Base-by-base conservation (phyloP, 1,140 invertebrate genomes). In the Musca domestica region DNA sequence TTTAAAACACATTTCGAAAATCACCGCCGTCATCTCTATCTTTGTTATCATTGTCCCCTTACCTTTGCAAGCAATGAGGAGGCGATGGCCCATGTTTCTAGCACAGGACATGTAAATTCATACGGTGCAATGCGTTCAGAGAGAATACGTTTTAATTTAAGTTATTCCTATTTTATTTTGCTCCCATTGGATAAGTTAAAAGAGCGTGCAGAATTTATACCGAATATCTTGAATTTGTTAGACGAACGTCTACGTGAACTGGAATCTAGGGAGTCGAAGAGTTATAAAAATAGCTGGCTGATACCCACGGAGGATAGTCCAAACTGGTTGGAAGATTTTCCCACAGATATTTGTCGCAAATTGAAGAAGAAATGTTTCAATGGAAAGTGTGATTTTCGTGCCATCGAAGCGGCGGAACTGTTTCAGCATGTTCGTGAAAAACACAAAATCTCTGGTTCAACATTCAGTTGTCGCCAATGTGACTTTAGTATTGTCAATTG, bases 21-120 rank as follows among this genome's bases (percentile, higher is more conserved):
- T 52, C 58, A 64, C n/a, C 49, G 47, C 22, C 61, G 67, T 64
- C 67, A 68, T 68, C 27, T 34, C 6, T 64, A 61, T 64, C n/a
- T 58, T 0, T 68, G 67, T 61, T 68, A 30, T 20, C 19, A 64
- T 34, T 68, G 56, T 17, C 23, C 56, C 1, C 19, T 25, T 34
- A 68, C 67, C 20, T 64, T 48, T 1, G 17, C 23, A 2, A 51
- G 7, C 22, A 17, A 64, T 20, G 10, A 14, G 17, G 17, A 17
- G n/a, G 19, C 56, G 4, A 25, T 4, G 15, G 25, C 49, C 25
- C 67, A 68, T 34, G 25, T 7, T 9, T 7, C 34, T 2, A 6
- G 3, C 0, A 6, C 17, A 20, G 7, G 41, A 27, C 56, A 61
- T 41, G 3, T 9, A 19, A 12, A 34, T 14, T 17, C 34, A 9